Conservation (phyloP, 2,113 vertebrate genomes). For the Zeus faber region DNA sequence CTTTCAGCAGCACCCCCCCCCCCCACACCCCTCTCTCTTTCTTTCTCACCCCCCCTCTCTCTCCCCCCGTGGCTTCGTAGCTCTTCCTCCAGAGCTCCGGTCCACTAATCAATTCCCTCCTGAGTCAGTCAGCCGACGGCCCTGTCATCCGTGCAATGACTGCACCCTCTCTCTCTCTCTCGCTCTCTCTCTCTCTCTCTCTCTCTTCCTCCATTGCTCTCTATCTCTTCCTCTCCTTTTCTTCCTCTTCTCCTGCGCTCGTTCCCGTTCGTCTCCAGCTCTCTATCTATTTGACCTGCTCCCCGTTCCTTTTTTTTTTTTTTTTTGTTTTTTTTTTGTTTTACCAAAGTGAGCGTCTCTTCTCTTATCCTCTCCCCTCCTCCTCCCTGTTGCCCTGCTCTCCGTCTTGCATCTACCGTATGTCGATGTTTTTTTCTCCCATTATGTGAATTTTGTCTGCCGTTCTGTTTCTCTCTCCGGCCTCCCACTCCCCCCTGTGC, state of each 20-base stretch:
- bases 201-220: constrained; percentile 8
- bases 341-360: background rate
- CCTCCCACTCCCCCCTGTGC: constrained; percentile 12
- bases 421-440: constrained; percentile 40
- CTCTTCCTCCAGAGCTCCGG: constrained; percentile 45
- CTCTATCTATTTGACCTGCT: constrained; percentile 27
- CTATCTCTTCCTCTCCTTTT: constrained; percentile 7
- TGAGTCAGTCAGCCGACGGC: constrained; percentile 32
- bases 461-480: background rate
- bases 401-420: background rate
- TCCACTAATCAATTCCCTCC: constrained; percentile 61
- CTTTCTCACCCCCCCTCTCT: background rate
- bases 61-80: constrained; percentile 21
- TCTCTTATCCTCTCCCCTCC: background rate
- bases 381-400: background rate
- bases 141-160: background rate
- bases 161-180: constrained; percentile 6
- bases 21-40: background rate
- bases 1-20: no score
- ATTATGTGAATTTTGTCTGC: constrained; percentile 55
- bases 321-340: constrained; percentile 22
- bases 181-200: constrained; percentile 4
- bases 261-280: background rate
- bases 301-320: no score
- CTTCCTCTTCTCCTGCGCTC: constrained; percentile 6